Conservation (phyloP, 1,140 invertebrate species). For the Catajapyx aquilonaris region DNA sequence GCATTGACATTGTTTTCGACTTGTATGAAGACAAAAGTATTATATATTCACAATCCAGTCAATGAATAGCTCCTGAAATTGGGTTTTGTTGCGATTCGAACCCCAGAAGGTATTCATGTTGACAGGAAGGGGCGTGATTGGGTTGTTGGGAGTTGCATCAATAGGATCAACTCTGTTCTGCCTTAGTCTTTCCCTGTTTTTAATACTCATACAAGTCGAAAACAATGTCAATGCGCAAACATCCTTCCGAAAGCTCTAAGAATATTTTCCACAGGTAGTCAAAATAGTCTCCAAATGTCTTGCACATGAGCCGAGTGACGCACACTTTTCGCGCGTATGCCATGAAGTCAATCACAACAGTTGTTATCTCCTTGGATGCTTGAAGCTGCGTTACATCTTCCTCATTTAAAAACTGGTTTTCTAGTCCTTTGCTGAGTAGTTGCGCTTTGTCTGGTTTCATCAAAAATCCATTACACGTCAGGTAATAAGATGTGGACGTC, state of each 20-base stretch:
- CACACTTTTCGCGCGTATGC: too few species aligned
- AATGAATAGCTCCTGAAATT: background rate
- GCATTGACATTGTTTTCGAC: background rate
- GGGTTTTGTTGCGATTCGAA: background rate
- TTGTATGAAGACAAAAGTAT: conserved; percentile 1
- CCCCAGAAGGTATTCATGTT: background rate
- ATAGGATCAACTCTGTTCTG: background rate
- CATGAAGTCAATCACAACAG: too few species aligned
- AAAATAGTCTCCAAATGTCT: conserved; percentile 1
- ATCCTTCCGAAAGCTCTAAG: background rate
- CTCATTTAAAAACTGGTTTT: too few species aligned
- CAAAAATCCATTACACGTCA: background rate
- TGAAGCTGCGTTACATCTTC: too few species aligned
- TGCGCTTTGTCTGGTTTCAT: background rate
- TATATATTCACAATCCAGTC: background rate
- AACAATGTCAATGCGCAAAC: too few species aligned
- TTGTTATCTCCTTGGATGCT: too few species aligned
- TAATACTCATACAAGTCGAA: background rate
- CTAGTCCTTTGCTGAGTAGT: conserved; percentile 1
- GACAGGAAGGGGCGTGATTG: background rate
- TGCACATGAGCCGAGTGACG: background rate
- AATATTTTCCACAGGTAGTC: conserved; percentile 1
- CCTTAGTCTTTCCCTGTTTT: background rate
- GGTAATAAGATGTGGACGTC: background rate
- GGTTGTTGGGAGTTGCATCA: too few species aligned